Evolutionary conservation across 2,113 vertebrate genomes (phyloP).

Genomic region (Syngnathus floridae): DNA sequence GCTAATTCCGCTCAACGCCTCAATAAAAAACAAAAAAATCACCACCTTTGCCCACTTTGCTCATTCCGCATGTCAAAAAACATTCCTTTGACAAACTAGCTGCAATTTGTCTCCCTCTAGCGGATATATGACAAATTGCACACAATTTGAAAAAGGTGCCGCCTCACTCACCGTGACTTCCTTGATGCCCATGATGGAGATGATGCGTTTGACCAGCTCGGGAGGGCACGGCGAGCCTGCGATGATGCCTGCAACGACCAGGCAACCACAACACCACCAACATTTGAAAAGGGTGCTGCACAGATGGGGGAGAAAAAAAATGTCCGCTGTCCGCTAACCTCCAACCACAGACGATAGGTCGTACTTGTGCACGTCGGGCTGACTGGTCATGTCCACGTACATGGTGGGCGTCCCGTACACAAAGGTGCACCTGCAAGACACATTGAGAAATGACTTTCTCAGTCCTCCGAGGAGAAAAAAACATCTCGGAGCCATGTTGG

Average conservation of each 20-base stretch:
- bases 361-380: conserved; percentile 71
- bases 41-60: neutral
- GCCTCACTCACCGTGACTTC: conserved; percentile 75
- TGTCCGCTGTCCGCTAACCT: conserved; percentile 63
- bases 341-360: conserved; percentile 71
- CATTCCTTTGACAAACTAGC: neutral
- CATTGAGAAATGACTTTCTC: too few relatives aligned
- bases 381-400: conserved; percentile 83
- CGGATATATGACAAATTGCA: conserved; percentile 4
- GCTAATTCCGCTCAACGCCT: neutral
- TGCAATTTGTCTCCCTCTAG: conserved; percentile 30
- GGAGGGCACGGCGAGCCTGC: conserved; percentile 81
- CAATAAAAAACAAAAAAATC: neutral
- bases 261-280: too few relatives aligned
- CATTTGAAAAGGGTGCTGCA: too few relatives aligned
- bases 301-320: too few relatives aligned
- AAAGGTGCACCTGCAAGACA: conserved; percentile 70
- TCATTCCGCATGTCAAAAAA: neutral
- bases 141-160: too few relatives aligned
- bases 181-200: conserved; percentile 66
- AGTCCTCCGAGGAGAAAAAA: too few relatives aligned
- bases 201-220: conserved; percentile 71
- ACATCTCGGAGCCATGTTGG: neutral
- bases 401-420: conserved; percentile 87
- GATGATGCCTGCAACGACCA: conserved; percentile 70